These are phyloP conservation scores for Amphiduros pacificus DNA, from an alignment of 2,888 invertebrate genomes.

Conservation along the genomic window DNA sequence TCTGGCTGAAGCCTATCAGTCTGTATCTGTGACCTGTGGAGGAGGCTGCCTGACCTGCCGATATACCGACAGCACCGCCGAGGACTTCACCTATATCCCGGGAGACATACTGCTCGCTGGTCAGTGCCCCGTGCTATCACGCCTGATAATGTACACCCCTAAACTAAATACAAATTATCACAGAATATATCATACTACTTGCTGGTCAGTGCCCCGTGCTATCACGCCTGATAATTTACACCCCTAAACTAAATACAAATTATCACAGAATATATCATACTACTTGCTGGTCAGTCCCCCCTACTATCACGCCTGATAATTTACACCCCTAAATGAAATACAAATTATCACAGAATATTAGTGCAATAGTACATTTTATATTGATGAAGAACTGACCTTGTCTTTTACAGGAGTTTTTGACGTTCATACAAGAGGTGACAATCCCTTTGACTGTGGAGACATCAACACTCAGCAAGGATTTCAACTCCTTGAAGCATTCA, in stretches of 20 bases:
- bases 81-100: conserved; percentile 32
- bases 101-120: conserved; percentile 50
- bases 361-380: too few species aligned
- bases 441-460: conserved; percentile 46
- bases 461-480: conserved; percentile 48
- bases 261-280: too few species aligned
- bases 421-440: conserved; percentile 40
- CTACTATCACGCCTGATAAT: too few species aligned
- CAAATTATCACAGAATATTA: too few species aligned
- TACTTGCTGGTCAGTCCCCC: conserved; percentile 44
- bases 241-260: too few species aligned
- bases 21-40: conserved; percentile 35
- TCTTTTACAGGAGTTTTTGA: conserved; percentile 50
- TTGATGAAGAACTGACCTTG: too few species aligned
- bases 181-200: conserved; percentile 41
- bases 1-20: conserved; percentile 24
- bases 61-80: not conserved
- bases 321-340: too few species aligned
- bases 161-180: too few species aligned
- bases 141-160: too few species aligned
- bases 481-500: conserved; percentile 52
- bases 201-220: conserved; percentile 45
- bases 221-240: too few species aligned
- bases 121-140: too few species aligned
- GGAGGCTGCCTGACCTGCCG: conserved; percentile 20